Percentiles rank a stretch among this genome's conserved stretches.
Evolutionary conservation across 2,797 vertebrate species (phyloP).

Genomic region (Eulemur mongoz): DNA sequence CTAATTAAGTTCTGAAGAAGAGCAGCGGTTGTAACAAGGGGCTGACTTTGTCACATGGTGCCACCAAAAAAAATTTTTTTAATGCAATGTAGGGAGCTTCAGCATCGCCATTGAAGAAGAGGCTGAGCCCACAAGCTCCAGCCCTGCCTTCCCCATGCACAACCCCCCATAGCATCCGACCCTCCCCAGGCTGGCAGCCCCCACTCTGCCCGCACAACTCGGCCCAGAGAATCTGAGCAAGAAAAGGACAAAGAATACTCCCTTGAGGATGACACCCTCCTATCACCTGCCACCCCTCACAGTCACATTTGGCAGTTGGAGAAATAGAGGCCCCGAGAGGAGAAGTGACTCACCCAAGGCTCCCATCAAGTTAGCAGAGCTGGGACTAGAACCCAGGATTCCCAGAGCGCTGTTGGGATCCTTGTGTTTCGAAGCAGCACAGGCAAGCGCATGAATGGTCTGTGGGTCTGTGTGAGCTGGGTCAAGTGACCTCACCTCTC

Average conservation of each 20-base stretch:
- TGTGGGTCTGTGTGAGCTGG: not conserved
- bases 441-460: not conserved
- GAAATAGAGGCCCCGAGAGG: not conserved
- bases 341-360: not conserved
- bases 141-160: not conserved
- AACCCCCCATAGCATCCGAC: accelerated
- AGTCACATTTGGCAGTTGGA: not conserved
- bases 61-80: conserved; percentile 84
- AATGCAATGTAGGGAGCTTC: conserved; percentile 74
- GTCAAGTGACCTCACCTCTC: not conserved
- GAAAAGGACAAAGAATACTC: not conserved
- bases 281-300: not conserved
- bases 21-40: conserved; percentile 86
- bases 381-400: not conserved
- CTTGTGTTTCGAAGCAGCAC: accelerated
- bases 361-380: not conserved
- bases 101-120: conserved; percentile 87
- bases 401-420: not conserved
- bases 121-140: conserved; percentile 86
- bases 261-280: not conserved
- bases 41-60: conserved; percentile 91
- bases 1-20: conserved; percentile 93
- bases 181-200: not conserved
- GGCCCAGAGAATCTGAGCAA: not conserved
- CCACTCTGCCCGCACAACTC: accelerated